Conservation (phyloP, 2,797 vertebrate genomes). For the Carapus acus region DNA sequence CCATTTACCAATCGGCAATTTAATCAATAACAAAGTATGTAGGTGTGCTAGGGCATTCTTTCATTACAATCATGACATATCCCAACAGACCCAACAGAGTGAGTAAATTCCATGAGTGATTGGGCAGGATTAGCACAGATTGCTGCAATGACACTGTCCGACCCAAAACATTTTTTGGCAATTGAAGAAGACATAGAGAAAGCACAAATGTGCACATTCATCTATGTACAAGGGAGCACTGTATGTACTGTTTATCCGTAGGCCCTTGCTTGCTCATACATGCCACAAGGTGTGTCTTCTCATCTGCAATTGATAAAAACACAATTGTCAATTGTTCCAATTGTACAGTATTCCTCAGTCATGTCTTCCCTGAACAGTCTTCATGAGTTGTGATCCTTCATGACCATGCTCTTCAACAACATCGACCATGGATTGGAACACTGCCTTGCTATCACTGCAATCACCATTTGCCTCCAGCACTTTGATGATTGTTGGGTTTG, state of each 20-base stretch:
- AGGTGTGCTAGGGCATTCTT: too few relatives aligned
- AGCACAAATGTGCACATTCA: slow-evolving; percentile 8
- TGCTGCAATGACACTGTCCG: not conserved
- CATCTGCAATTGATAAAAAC: too few relatives aligned
- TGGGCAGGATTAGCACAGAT: not conserved
- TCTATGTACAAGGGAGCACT: not conserved
- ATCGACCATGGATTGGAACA: slow-evolving; percentile 28
- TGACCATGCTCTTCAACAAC: slow-evolving; percentile 51
- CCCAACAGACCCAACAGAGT: not conserved
- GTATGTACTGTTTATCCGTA: too few relatives aligned
- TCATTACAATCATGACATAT: not conserved
- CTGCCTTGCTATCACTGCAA: too few relatives aligned
- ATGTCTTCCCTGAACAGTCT: slow-evolving; percentile 35
- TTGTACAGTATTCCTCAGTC: not conserved
- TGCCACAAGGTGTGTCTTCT: too few relatives aligned
- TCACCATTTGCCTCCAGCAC: slow-evolving; percentile 22
- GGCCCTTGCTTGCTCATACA: too few relatives aligned
- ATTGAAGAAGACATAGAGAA: slow-evolving; percentile 2
- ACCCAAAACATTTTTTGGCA: too few relatives aligned
- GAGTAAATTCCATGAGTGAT: not conserved
- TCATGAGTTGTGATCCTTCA: not conserved
- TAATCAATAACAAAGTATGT: too few relatives aligned
- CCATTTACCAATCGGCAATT: not conserved
- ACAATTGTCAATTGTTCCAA: not conserved
- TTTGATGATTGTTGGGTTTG: slow-evolving; percentile 8